Evolutionary conservation across 2,797 vertebrate genomes (phyloP).

Genomic region (Pseudochirops corinnae): DNA sequence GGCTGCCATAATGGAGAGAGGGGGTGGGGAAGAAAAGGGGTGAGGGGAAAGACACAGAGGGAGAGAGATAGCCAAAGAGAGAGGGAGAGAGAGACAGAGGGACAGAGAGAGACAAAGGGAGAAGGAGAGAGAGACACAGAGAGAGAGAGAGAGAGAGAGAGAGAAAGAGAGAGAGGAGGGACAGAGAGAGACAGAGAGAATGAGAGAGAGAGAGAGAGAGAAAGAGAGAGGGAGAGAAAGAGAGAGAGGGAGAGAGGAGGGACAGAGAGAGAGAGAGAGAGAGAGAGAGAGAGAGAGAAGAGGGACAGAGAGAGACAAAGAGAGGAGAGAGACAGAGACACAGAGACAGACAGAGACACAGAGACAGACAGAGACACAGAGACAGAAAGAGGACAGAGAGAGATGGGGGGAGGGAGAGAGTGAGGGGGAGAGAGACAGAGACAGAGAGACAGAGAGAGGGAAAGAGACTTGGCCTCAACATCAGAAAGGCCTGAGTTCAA

Average conservation of each 20-base stretch:
- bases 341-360: no score
- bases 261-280: no score
- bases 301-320: fast-evolving
- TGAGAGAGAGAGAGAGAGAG: fast-evolving
- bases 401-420: neutral
- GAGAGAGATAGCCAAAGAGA: neutral
- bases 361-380: no score
- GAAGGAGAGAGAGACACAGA: no score
- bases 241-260: no score
- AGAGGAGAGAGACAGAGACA: no score
- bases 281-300: no score
- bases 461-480: no score
- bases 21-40: neutral
- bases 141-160: fast-evolving
- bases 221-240: fast-evolving
- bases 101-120: fast-evolving
- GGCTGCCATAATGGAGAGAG: neutral
- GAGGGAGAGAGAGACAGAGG: no score
- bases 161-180: fast-evolving
- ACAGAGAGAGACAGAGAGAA: fast-evolving
- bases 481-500: neutral
- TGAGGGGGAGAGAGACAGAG: no score
- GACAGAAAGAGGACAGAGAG: neutral
- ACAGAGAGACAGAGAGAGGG: no score
- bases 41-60: neutral